These are phyloP conservation scores for Tenebrio molitor DNA, from an alignment of 1,140 invertebrate genomes.

Conservation along the genomic window DNA sequence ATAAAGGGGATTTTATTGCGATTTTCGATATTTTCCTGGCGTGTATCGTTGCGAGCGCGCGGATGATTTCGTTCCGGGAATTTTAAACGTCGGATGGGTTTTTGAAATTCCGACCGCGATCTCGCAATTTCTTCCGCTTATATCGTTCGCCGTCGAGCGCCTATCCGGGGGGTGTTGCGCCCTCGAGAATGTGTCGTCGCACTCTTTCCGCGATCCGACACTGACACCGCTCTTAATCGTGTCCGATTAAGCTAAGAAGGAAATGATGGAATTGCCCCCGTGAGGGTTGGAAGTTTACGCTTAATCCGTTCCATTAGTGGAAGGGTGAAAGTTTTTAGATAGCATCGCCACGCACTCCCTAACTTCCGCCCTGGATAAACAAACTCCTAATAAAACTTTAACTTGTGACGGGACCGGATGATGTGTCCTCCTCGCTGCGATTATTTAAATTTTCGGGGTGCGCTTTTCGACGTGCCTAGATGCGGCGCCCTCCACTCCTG, in stretches of 20 bases:
- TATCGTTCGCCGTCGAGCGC: background rate
- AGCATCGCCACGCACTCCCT: background rate
- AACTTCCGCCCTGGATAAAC: slow-evolving; percentile 30
- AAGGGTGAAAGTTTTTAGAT: slow-evolving; percentile 34
- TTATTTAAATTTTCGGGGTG: slow-evolving; percentile 34
- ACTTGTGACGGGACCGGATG: slow-evolving; percentile 13
- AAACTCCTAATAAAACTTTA: slow-evolving; percentile 30
- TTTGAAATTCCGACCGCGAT: background rate
- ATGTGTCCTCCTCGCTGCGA: background rate
- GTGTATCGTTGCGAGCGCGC: background rate
- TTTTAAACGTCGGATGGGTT: background rate
- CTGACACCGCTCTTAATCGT: background rate
- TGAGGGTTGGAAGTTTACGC: slow-evolving; percentile 18
- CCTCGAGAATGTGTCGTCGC: too few relatives aligned
- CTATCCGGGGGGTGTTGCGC: too few relatives aligned
- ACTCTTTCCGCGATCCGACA: background rate
- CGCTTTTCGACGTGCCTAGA: slow-evolving; percentile 11
- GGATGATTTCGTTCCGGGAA: background rate
- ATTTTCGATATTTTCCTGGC: background rate
- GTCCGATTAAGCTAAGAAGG: slow-evolving; percentile 3
- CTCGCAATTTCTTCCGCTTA: slow-evolving; percentile 18
- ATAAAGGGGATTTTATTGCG: background rate
- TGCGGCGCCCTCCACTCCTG: background rate
- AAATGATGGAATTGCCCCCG: slow-evolving; percentile 9
- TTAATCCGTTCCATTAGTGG: slow-evolving; percentile 32